phyloP scores from a whole-genome alignment of 2,888 invertebrate species.

The Drosophila barbarae region DNA sequence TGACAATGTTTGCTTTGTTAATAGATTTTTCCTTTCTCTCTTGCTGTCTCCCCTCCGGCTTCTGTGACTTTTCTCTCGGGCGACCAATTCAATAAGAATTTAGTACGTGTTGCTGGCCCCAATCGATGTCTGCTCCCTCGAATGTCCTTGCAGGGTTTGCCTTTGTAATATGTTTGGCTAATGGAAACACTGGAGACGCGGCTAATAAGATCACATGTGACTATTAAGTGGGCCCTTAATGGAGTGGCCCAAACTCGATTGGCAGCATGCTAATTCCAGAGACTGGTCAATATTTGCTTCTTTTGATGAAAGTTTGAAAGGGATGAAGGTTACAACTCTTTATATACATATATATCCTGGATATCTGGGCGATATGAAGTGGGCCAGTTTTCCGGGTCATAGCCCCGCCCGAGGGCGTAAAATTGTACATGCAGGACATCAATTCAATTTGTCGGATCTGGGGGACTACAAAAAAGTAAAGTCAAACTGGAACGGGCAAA shows the following conservation, averaged over 20 bases:
- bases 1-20: slow-evolving; percentile 47
- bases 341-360: neutral
- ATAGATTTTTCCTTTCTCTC: slow-evolving; percentile 48
- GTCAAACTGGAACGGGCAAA: slow-evolving; percentile 23
- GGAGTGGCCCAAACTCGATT: slow-evolving; percentile 13
- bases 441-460: slow-evolving; percentile 31
- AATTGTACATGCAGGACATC: slow-evolving; percentile 24
- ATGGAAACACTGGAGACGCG: slow-evolving; percentile 13
- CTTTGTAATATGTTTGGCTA: slow-evolving; percentile 23
- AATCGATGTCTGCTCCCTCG: slow-evolving; percentile 44
- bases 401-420: slow-evolving; percentile 12
- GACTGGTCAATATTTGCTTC: slow-evolving; percentile 14
- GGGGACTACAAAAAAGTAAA: slow-evolving; percentile 19
- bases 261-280: slow-evolving; percentile 23
- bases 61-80: slow-evolving; percentile 25
- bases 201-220: slow-evolving; percentile 40
- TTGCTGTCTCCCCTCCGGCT: slow-evolving; percentile 1
- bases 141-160: slow-evolving; percentile 4
- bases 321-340: neutral
- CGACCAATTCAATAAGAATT: slow-evolving; percentile 55
- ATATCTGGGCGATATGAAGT: slow-evolving; percentile 17
- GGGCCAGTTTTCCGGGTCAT: slow-evolving; percentile 20
- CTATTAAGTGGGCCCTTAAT: slow-evolving; percentile 24
- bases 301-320: neutral
- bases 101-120: slow-evolving; percentile 56